Percentiles rank a stretch among this genome's conserved stretches.
Evolutionary conservation across 2,888 invertebrate species (phyloP).

Genomic region (Macrosiphum euphorbiae): DNA sequence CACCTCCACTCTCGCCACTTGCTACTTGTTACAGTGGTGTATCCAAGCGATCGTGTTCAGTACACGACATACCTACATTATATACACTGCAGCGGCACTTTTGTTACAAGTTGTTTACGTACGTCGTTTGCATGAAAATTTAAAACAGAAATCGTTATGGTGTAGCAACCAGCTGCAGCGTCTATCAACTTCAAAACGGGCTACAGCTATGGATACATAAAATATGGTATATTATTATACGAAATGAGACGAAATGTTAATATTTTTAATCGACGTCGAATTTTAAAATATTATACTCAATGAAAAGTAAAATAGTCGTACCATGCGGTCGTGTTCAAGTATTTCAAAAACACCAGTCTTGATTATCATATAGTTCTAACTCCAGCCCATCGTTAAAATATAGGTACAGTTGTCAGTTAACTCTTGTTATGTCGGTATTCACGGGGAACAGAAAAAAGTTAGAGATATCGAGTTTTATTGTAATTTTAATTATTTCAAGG

Average conservation of each 20-base stretch:
- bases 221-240: neutral
- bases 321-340: neutral
- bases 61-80: neutral
- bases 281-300: neutral
- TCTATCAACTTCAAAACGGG: neutral
- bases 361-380: neutral
- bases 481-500: too few species aligned
- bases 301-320: neutral
- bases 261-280: neutral
- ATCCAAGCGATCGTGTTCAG: neutral
- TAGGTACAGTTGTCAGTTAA: neutral
- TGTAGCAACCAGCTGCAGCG: neutral
- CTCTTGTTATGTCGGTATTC: too few species aligned
- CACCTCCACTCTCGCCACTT: neutral
- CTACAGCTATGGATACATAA: neutral
- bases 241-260: neutral
- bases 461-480: too few species aligned
- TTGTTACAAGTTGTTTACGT: neutral
- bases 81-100: neutral
- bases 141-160: neutral
- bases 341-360: neutral
- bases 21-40: neutral
- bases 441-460: too few species aligned
- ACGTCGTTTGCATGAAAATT: neutral
- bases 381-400: neutral